These are phyloP conservation scores for Irena cyanogastra DNA, from an alignment of 2,113 vertebrate species.

Conservation along the genomic window DNA sequence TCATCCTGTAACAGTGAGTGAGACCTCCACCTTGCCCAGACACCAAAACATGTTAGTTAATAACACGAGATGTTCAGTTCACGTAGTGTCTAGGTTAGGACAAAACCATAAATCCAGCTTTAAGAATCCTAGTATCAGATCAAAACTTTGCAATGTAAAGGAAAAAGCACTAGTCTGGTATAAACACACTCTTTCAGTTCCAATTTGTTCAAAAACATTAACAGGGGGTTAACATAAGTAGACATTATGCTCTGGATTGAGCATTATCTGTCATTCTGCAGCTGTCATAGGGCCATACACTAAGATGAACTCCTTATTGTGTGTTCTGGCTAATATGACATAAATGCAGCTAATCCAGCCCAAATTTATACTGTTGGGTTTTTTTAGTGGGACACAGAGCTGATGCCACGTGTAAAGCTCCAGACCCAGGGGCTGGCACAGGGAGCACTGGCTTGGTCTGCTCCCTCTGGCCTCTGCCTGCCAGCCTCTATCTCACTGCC, in stretches of 20 bases:
- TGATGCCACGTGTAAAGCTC: rapidly evolving
- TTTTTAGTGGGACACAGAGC: not conserved
- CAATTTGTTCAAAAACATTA: not conserved
- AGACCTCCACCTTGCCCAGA: not conserved
- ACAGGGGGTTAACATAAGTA: not conserved
- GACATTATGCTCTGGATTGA: not conserved
- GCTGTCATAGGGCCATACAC: not conserved
- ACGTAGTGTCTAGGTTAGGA: not conserved
- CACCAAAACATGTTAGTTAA: not conserved
- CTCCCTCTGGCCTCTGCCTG: not conserved
- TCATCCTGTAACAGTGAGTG: not conserved
- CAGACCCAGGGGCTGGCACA: not conserved
- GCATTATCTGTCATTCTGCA: not conserved
- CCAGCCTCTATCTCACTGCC: rapidly evolving
- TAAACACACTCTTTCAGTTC: not conserved
- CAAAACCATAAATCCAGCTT: not conserved
- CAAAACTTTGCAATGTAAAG: not conserved
- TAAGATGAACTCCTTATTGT: not conserved
- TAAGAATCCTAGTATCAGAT: not conserved
- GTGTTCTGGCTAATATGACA: not conserved
- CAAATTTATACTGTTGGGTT: not conserved
- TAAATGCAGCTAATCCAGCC: not conserved
- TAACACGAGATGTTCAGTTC: not conserved
- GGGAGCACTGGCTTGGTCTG: not conserved
- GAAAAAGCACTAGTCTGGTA: not conserved